Base-by-base conservation (phyloP, 1,140 invertebrate species). In the Drosophila bocqueti region DNA sequence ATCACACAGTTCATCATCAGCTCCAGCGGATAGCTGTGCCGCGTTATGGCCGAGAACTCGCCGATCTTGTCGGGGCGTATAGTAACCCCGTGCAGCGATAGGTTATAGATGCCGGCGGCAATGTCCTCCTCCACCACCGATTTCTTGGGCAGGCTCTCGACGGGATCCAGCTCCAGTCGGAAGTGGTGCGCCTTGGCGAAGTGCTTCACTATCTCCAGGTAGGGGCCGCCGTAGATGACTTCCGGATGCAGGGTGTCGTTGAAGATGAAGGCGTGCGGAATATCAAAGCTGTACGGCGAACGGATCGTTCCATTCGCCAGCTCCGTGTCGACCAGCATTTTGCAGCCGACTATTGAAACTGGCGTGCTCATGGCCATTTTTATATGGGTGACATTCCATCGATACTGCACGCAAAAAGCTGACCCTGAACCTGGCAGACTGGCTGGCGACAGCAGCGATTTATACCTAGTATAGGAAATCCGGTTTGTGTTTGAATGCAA, bases 1-100 rank as follows among this genome's bases (percentile, higher is more conserved):
- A 92, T 92, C 15, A 92, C 79, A 55, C 91, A 92, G 46, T 72
- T 90, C 16, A 58, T 75, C 62, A 79, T 61, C 18, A 83, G 42
- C 47, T 86, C 80, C 9, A 92, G 18, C 1, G 91, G 91, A 58
- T 91, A 91, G 31, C 82, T 90, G 24, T 82, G 81, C 5, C 76
- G 49, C 18, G 36, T 76, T 2, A 29, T 1, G 1, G 57, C 50
- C 2, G 29, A 8, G 3, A 55, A 3, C 2, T 62, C 26, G 11
- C 67, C 67, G 3, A 68, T 52, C 10, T 18, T 18, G 1, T 62
- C 18, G 0, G 79, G 59, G 0, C 84, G 46, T 0, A 89, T 63
- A 0, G 52, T 47, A 0, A 83, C 60, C 2, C 83, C 87, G 7
- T 91, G 83, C 4, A 91, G 18, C 4, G 86, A 91, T 0, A 86